Base-by-base conservation (phyloP, 2,888 invertebrate species). In the Yponomeuta plumbellus region DNA sequence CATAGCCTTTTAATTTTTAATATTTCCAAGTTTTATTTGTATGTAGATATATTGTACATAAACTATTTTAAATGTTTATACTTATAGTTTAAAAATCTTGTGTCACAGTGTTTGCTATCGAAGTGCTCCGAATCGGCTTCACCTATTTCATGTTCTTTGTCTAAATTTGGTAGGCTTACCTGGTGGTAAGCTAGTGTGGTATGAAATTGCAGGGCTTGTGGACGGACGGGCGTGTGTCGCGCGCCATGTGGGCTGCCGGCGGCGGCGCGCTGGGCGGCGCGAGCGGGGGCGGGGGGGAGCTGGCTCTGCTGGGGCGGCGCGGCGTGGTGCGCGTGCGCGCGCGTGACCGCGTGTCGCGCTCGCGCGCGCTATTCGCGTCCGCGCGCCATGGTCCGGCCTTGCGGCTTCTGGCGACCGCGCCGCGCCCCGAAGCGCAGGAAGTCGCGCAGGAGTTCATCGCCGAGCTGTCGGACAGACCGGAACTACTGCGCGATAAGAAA, bases 141-240 rank as follows among this genome's bases (percentile, higher is more conserved):
- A n/a, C n/a, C n/a, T n/a, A n/a, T n/a, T n/a, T n/a, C n/a, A n/a
- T n/a, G n/a, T n/a, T n/a, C n/a, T n/a, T n/a, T n/a, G n/a, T n/a
- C n/a, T n/a, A n/a, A n/a, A n/a, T n/a, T n/a, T n/a, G n/a, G n/a
- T n/a, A n/a, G n/a, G n/a, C n/a, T n/a, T n/a, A n/a, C n/a, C n/a
- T n/a, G n/a, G n/a, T n/a, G n/a, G n/a, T n/a, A n/a, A n/a, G n/a
- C n/a, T n/a, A n/a, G n/a, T n/a, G n/a, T 34, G 34, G 1, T 34
- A 6, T 34, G 34, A 34, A 56, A 21, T 22, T 52, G 21, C 94
- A 98, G 90, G 99, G 96, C 0, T 90, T 98, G 58, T 98, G 98
- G 69, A 99, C 99, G 0, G 99, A 99, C 8, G 98, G 99, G 0
- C 97, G 98, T 79, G 99, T 95, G 73, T 92, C 96, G 69, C 92